Conservation (phyloP, 2,113 vertebrate genomes). For the Eurypyga helias region DNA sequence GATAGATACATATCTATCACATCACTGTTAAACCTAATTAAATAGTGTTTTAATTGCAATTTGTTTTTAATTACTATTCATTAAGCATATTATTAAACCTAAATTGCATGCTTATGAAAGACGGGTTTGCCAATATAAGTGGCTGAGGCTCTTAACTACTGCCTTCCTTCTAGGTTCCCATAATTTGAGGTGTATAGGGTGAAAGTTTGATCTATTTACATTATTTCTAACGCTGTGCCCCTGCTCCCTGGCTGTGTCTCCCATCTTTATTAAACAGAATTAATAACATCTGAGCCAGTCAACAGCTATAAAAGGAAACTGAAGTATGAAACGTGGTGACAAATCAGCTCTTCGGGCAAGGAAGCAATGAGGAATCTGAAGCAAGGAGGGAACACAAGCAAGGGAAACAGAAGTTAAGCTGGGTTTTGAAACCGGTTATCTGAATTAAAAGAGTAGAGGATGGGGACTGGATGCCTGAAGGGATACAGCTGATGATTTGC, state of each 20-base stretch:
- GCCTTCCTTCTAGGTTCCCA: not conserved
- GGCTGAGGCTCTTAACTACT: not conserved
- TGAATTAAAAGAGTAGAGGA: not conserved
- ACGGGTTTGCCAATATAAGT: conserved; percentile 53
- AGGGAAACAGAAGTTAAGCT: not conserved
- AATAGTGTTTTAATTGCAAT: conserved; percentile 80
- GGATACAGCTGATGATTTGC: not conserved
- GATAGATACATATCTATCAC: conserved; percentile 76
- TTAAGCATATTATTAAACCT: conserved; percentile 80
- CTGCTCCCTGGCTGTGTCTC: not conserved
- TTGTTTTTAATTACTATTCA: conserved; percentile 82
- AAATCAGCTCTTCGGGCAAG: not conserved
- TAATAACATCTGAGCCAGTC: not conserved
- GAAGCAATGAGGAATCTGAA: not conserved
- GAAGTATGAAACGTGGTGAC: not conserved
- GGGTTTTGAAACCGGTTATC: not conserved
- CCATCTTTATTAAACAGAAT: not conserved
- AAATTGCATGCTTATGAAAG: conserved; percentile 75
- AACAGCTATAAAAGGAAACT: not conserved
- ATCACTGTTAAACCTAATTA: conserved; percentile 77
- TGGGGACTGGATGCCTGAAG: not conserved
- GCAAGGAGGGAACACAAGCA: not conserved
- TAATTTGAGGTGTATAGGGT: not conserved
- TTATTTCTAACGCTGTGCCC: not conserved
- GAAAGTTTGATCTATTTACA: conserved; percentile 7